Base-by-base conservation (phyloP, 2,888 invertebrate genomes). In the Eulithis testata region DNA sequence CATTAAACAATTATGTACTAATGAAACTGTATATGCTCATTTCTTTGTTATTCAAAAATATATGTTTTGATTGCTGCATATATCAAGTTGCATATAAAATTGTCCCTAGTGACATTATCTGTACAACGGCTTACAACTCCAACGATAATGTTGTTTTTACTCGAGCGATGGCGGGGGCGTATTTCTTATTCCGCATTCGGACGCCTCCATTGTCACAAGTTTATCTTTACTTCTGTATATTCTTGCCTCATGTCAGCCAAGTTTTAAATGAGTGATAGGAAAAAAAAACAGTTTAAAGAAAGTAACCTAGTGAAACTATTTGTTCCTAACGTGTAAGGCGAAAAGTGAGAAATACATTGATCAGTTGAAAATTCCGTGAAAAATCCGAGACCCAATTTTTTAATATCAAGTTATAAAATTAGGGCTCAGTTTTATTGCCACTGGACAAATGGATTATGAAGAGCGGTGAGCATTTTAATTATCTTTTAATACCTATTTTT, bases 141-240 rank as follows among this genome's bases (percentile, higher is more conserved):
- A 21, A 47, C 56, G 49, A 59, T 60, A 56, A 51, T 51, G 45
- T 60, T 65, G 56, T 60, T 64, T 59, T 64, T 45, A 55, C 40
- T 44, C 11, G n/a, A 45, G 8, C 37, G 8, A 21, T 21, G 43
- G 11, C 43, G 51, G 54, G 60, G 60, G 62, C 60, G 60, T 55
- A 9, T 21, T 49, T 54, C 54, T 59, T 64, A 64, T 56, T 65
- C 64, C 64, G 44, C 37, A 27, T 56, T 45, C n/a, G 56, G 44
- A 50, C 21, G 21, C 21, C 55, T 45, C 45, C 37, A 4, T 31
- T 4, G 31, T 9, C 37, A 21, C 51, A 14, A 43, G 50, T 40
- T 37, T 49, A 36, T n/a, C 5, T 47, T 3, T 21, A 1, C 21
- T 21, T 21, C 14, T 49, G 21, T 12, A 12, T 40, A 40, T 31